Base-by-base conservation (phyloP, 2,888 invertebrate species). In the Cyclophora albipunctata region DNA sequence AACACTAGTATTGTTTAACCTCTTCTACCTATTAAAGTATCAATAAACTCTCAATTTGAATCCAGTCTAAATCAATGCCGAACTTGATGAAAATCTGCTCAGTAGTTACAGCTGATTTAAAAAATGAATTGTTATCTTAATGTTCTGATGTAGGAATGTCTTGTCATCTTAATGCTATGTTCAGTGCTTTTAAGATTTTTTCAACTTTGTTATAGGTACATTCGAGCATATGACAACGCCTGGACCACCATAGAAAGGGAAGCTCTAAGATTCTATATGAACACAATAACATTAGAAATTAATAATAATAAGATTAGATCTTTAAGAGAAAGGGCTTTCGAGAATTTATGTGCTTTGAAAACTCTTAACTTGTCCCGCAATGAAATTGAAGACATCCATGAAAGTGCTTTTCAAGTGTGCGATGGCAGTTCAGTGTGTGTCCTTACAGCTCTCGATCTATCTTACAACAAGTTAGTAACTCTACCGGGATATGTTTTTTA, bases 201-300 rank as follows among this genome's bases (percentile, higher is more conserved):
- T 20, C 20, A 20, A 20, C 20, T 20, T 20, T 20, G 20, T 20
- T 20, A 20, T 20, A 20, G 20, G 20, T 20, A 20, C 48, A 66
- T 87, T 5, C 63, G 55, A 51, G 78, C 71, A 0, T 20, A 47
- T 2, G 50, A 58, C 34, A 84, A 81, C 53, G 50, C 47, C 2
- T 86, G 84, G 84, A 45, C 33, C 0, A 55, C 47, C 2, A 67
- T 87, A 20, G 71, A 74, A 7, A 45, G 58, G 3, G 48, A 61
- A 5, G 57, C 72, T 3, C 78, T 85, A 45, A 70, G 72, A 52
- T 85, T 80, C 53, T 86, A 77, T 51, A 33, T 68, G 0, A 78
- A 75, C 54, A 60, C 58, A 3, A 20, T 57, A 1, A 40, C 35
- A 2, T 52, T 86, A 4, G 70, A 85, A 51, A 53, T 87, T 5